A percentile compares a stretch with the other conserved stretches of the same genome.
These are phyloP conservation scores for Eristalis intricaria DNA, from an alignment of 2,888 invertebrate genomes.

Conservation along the genomic window DNA sequence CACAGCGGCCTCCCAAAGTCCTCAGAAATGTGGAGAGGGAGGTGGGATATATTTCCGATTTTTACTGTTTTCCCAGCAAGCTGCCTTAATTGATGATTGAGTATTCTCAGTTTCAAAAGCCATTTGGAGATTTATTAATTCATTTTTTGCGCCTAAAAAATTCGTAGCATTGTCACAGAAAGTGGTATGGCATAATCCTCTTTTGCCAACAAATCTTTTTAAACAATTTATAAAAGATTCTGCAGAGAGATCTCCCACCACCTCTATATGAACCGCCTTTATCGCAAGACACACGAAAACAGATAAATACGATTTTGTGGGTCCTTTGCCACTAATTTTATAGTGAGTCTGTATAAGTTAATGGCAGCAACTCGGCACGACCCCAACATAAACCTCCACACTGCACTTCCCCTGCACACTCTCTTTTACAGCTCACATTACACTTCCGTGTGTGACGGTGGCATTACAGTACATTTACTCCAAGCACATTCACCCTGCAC, in stretches of 20 bases:
- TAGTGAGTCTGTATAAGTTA: constrained; percentile 49
- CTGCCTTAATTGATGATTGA: background rate
- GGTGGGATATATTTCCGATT: background rate
- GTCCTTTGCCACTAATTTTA: constrained; percentile 11
- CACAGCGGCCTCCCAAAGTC: background rate
- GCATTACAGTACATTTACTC: too few species aligned
- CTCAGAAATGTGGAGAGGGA: background rate
- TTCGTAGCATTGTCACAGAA: background rate
- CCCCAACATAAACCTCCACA: too few species aligned
- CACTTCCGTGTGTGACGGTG: too few species aligned
- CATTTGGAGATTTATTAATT: background rate
- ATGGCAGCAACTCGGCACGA: too few species aligned
- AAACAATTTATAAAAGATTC: too few species aligned
- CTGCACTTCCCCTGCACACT: too few species aligned
- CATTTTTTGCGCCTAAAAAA: background rate
- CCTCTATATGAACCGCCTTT: background rate
- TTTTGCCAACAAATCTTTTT: too few species aligned
- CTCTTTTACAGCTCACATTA: too few species aligned
- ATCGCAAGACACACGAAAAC: constrained; percentile 2
- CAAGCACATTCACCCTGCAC: too few species aligned
- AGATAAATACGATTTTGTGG: constrained; percentile 5
- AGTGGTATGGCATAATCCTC: too few species aligned
- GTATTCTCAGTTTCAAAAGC: background rate
- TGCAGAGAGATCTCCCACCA: too few species aligned
- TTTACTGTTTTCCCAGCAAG: background rate